Conservation (phyloP, 2,113 vertebrate species). For the Abramis brama region DNA sequence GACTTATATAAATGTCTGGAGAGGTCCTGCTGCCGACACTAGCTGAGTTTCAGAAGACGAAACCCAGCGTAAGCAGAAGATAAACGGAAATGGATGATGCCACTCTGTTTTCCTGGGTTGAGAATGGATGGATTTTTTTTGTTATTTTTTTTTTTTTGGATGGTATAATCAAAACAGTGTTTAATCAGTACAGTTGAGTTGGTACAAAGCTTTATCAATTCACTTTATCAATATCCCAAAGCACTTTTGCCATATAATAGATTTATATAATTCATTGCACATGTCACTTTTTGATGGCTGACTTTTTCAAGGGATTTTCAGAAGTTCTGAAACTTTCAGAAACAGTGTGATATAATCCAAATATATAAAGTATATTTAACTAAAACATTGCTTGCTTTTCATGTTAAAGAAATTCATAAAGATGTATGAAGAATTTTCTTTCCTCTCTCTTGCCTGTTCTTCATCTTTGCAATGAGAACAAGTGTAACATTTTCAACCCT, state of each 20-base stretch:
- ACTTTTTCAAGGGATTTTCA: slow-evolving; percentile 9
- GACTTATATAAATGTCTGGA: slow-evolving; percentile 89
- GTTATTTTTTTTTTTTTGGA: background rate
- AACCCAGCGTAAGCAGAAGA: slow-evolving; percentile 62
- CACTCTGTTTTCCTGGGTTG: background rate
- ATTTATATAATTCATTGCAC: slow-evolving; percentile 5
- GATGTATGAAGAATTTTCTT: background rate
- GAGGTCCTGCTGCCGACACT: slow-evolving; percentile 85
- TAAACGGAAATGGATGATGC: background rate
- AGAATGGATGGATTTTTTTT: background rate
- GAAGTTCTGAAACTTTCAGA: slow-evolving; percentile 14
- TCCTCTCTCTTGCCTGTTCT: background rate
- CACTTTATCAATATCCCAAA: slow-evolving; percentile 4
- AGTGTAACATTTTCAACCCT: background rate
- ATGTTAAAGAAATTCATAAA: background rate
- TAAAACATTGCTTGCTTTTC: background rate
- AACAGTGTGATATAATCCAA: slow-evolving; percentile 7
- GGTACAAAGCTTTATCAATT: background rate
- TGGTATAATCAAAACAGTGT: background rate
- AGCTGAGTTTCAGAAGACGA: slow-evolving; percentile 79
- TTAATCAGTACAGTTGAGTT: background rate
- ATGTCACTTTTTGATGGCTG: slow-evolving; percentile 28
- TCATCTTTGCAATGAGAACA: background rate
- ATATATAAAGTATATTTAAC: background rate
- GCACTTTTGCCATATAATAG: background rate